Conservation (phyloP, 2,797 vertebrate genomes). For the Rhabdomys pumilio region DNA sequence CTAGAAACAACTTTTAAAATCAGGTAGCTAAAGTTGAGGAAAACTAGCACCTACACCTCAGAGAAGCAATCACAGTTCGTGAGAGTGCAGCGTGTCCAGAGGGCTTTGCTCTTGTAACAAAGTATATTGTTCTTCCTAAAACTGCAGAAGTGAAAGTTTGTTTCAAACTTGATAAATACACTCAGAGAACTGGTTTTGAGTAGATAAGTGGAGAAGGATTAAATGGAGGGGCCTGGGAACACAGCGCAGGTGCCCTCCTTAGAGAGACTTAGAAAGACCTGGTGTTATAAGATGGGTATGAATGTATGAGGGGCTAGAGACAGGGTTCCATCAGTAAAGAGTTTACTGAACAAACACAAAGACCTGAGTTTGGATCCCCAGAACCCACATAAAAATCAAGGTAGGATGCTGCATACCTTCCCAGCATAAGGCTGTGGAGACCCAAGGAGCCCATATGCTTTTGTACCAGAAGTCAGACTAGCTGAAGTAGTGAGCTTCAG, state of each 20-base stretch:
- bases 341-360: neutral
- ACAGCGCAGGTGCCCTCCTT: no score
- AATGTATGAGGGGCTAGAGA: neutral
- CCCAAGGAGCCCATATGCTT: neutral
- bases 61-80: neutral
- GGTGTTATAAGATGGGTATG: neutral
- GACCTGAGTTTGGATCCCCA: neutral
- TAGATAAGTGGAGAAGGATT: neutral
- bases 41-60: conserved; percentile 11
- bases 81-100: neutral
- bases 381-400: neutral
- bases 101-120: neutral
- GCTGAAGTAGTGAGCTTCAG: neutral
- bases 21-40: conserved; percentile 54
- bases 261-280: neutral
- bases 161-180: neutral
- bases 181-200: conserved; percentile 5
- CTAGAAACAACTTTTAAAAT: conserved; percentile 60
- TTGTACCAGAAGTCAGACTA: neutral
- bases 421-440: neutral
- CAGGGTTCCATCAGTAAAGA: neutral
- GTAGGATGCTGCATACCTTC: neutral
- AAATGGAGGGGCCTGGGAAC: neutral
- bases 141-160: conserved; percentile 4
- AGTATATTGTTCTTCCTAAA: neutral